phyloP scores from a whole-genome alignment of 2,797 vertebrate genomes.

The Danio jaintianensis region DNA sequence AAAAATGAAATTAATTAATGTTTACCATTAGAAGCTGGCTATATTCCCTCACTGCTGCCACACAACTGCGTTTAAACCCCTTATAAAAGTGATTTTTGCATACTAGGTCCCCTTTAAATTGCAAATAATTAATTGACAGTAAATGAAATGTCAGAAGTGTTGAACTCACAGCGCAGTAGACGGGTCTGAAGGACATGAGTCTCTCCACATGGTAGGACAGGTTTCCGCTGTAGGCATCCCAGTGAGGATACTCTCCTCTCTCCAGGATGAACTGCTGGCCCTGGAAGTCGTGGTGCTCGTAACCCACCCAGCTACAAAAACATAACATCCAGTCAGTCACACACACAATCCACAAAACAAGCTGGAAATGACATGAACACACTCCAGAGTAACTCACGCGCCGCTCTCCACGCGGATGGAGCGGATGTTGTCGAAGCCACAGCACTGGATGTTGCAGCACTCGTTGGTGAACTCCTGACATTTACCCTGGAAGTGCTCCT shows the following conservation, averaged over 20 bases:
- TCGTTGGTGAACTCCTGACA: conserved; percentile 83
- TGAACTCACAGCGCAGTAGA: conserved; percentile 81
- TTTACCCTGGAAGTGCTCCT: conserved; percentile 87
- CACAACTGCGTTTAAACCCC: no score
- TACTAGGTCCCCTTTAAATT: no score
- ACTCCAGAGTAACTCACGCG: conserved; percentile 73
- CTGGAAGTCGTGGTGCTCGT: conserved; percentile 86
- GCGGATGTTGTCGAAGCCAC: conserved; percentile 84
- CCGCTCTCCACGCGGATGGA: conserved; percentile 86
- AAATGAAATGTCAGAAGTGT: no score
- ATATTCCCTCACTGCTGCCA: no score
- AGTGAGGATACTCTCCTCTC: conserved; percentile 86
- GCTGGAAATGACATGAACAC: neutral
- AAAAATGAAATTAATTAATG: no score
- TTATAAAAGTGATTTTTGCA: no score
- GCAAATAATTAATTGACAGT: no score
- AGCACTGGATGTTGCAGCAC: conserved; percentile 84
- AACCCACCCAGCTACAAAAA: conserved; percentile 80
- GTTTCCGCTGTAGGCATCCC: conserved; percentile 84
- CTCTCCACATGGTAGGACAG: conserved; percentile 70
- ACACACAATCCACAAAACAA: neutral
- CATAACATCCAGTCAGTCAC: neutral
- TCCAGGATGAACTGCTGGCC: conserved; percentile 87
- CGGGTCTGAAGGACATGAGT: conserved; percentile 73
- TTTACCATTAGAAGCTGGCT: no score